Percentiles rank a stretch among this genome's conserved stretches.
phyloP scores from a whole-genome alignment of 2,113 vertebrate species.

The Cyanoramphus novaezelandiae region DNA sequence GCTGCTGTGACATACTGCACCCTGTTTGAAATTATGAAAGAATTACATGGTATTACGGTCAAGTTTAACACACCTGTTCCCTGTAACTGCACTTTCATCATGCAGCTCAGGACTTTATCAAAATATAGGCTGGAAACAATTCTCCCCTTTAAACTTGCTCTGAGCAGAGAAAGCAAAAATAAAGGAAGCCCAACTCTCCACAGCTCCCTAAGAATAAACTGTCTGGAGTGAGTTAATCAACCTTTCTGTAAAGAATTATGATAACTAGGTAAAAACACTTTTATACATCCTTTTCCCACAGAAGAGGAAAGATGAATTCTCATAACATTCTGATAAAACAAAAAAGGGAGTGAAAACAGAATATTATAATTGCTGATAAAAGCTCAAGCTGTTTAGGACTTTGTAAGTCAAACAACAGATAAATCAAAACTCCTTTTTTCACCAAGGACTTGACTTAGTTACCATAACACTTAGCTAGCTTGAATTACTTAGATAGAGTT shows the following conservation, averaged over 20 bases:
- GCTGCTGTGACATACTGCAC: background rate
- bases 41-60: background rate
- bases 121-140: background rate
- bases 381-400: background rate
- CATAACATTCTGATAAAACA: background rate
- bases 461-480: background rate
- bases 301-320: background rate
- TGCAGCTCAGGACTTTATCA: background rate
- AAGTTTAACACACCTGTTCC: background rate
- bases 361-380: background rate
- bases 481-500: background rate
- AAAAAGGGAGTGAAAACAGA: background rate
- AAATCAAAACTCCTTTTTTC: background rate
- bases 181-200: background rate
- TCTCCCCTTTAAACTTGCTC: background rate
- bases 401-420: background rate
- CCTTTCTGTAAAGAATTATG: background rate
- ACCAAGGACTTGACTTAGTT: background rate
- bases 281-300: background rate
- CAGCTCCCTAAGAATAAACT: background rate
- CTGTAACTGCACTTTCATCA: background rate
- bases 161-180: background rate
- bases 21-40: background rate
- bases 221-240: background rate
- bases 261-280: background rate